Percentiles rank a stretch among this genome's conserved stretches.
phyloP scores from a whole-genome alignment of 1,140 invertebrate genomes.

The Zaprionus inermis region DNA sequence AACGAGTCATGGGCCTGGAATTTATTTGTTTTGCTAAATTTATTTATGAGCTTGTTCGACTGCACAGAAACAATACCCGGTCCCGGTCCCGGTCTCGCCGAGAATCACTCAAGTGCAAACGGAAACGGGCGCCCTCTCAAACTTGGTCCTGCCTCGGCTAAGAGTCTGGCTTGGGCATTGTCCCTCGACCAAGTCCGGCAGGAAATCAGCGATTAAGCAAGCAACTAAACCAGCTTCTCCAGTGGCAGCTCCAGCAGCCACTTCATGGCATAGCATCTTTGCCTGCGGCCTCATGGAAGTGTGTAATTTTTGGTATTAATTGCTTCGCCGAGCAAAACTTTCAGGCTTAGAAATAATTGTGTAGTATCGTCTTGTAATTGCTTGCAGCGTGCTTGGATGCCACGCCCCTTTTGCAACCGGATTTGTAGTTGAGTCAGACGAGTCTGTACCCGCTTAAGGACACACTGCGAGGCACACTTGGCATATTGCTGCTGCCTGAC shows the following conservation, averaged over 20 bases:
- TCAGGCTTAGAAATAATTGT: conserved; percentile 75
- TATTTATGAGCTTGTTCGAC: conserved; percentile 77
- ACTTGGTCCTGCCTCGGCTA: conserved; percentile 73
- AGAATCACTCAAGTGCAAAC: conserved; percentile 78
- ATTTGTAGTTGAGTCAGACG: neutral
- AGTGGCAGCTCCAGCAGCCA: conserved; percentile 8
- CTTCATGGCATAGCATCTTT: conserved; percentile 17
- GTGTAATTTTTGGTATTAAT: conserved; percentile 81
- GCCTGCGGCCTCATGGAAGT: conserved; percentile 55
- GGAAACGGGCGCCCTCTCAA: conserved; percentile 61
- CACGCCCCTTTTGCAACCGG: conserved; percentile 45
- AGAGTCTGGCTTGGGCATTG: neutral
- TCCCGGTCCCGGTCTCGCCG: conserved; percentile 21
- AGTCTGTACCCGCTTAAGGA: too few species aligned
- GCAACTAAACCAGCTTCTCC: conserved; percentile 72
- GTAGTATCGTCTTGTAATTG: conserved; percentile 77
- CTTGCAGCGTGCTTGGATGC: conserved; percentile 55
- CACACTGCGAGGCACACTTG: neutral
- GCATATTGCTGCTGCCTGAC: conserved; percentile 63
- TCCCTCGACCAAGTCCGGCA: conserved; percentile 36
- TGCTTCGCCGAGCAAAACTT: conserved; percentile 65
- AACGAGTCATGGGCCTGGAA: conserved; percentile 63
- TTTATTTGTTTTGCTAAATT: conserved; percentile 78
- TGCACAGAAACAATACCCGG: conserved; percentile 67
- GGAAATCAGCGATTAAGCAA: conserved; percentile 80